Conservation (phyloP, 1,140 invertebrate species). For the Pogonomyrmex californicus region DNA sequence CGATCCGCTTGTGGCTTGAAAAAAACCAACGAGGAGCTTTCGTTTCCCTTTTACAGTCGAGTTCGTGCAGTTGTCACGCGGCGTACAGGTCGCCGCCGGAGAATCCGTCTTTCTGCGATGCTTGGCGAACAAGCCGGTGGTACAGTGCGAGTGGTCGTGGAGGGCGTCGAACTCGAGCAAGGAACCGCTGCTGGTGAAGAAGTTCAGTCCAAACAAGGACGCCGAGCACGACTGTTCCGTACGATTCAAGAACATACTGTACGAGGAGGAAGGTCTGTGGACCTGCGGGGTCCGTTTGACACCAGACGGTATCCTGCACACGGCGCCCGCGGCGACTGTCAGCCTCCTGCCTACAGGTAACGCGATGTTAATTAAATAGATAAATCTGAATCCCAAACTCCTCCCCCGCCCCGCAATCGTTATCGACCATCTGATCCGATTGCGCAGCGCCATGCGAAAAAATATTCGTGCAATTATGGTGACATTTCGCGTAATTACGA, state of each 20-base stretch:
- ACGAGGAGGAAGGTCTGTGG: conserved; percentile 86
- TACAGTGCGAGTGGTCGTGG: conserved; percentile 86
- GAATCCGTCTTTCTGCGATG: conserved; percentile 84
- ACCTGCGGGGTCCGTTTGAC: conserved; percentile 84
- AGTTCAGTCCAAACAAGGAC: conserved; percentile 83
- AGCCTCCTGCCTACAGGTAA: conserved; percentile 83
- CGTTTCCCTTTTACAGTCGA: conserved; percentile 79
- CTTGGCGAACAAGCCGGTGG: conserved; percentile 84
- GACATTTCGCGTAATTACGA: conserved; percentile 17
- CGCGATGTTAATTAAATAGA: conserved; percentile 31
- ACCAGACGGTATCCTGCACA: conserved; percentile 80
- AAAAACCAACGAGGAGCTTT: conserved; percentile 39
- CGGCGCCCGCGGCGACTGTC: conserved; percentile 83
- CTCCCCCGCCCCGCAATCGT: neutral
- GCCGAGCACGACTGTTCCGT: conserved; percentile 85
- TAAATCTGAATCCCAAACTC: neutral
- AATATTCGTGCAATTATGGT: conserved; percentile 9
- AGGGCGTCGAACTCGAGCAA: conserved; percentile 82
- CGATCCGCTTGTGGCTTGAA: neutral
- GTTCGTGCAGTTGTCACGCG: conserved; percentile 85
- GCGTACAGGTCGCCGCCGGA: conserved; percentile 84
- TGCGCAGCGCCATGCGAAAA: neutral
- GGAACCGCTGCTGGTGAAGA: conserved; percentile 80
- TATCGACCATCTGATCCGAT: conserved; percentile 5
- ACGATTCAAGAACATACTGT: conserved; percentile 84